Percentiles rank a stretch among this genome's conserved stretches.
These are phyloP conservation scores for Hippocampus guttulatus DNA, from an alignment of 2,113 vertebrate species.

Conservation along the genomic window DNA sequence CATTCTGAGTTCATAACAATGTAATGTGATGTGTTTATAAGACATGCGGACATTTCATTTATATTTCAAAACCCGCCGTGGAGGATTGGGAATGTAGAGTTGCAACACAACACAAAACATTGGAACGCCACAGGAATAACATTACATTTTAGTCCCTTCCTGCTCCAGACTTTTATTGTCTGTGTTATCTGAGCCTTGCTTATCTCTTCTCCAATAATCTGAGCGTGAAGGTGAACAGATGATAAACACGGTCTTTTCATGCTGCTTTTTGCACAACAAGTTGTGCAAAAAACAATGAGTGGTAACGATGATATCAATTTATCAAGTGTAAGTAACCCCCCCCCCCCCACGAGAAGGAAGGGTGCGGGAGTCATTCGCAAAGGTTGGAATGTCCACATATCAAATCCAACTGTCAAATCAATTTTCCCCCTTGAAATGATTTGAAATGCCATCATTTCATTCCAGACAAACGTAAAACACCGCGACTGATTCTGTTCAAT, in stretches of 20 bases:
- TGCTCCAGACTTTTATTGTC: not conserved
- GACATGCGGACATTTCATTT: not conserved
- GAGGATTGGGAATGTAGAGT: not conserved
- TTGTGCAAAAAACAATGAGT: not conserved
- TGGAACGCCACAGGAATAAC: not conserved
- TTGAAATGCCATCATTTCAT: not conserved
- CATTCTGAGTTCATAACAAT: not conserved
- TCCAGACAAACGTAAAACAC: not conserved
- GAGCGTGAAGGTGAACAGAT: not conserved
- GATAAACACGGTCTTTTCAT: not conserved
- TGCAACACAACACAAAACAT: not conserved
- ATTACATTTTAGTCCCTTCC: not conserved
- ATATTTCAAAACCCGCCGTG: not conserved
- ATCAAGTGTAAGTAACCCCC: not conserved
- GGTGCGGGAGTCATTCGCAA: not conserved
- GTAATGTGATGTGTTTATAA: not conserved
- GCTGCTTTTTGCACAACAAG: not conserved
- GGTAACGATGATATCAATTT: not conserved
- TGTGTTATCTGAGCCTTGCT: not conserved
- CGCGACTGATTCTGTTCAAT: too few relatives aligned
- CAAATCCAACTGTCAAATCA: not conserved
- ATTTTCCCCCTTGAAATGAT: not conserved
- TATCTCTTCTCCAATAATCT: not conserved
- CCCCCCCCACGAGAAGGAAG: not conserved
- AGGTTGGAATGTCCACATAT: not conserved